Percentiles rank a stretch among this genome's conserved stretches.
Conservation (phyloP, 2,888 invertebrate genomes). For the Rapana venosa region DNA sequence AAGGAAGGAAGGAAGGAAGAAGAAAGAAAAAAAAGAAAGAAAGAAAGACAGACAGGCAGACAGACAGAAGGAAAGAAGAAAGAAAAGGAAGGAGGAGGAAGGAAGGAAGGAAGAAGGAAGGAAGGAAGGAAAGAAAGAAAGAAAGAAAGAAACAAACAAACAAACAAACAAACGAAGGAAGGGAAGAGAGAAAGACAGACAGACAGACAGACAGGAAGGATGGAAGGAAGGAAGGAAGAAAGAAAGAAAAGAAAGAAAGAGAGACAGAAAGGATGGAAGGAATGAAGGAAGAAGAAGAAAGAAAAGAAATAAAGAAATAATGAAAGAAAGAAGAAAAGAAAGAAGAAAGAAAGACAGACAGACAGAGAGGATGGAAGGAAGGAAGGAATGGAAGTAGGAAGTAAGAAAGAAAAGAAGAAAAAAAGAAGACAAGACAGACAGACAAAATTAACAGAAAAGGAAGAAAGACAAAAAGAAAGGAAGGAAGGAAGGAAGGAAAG, state of each 20-base stretch:
- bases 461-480: neutral
- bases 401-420: neutral
- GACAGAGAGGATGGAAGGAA: neutral
- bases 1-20: too few relatives aligned
- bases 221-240: neutral
- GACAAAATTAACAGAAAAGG: neutral
- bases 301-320: neutral
- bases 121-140: neutral
- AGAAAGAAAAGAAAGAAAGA: neutral
- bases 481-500: neutral
- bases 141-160: neutral
- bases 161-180: too few relatives aligned
- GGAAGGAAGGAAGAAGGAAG: neutral
- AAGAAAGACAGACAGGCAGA: too few relatives aligned
- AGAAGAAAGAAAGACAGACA: neutral
- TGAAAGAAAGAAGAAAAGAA: neutral
- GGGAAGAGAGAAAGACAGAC: neutral
- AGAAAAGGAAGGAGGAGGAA: neutral
- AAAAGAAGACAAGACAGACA: neutral
- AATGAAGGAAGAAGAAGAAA: neutral
- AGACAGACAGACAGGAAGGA: neutral
- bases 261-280: neutral
- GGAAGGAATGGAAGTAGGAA: neutral
- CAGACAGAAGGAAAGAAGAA: neutral
- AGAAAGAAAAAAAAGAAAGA: too few relatives aligned